Evolutionary conservation across 2,113 vertebrate species (phyloP).

Genomic region (Platysteira castanea): DNA sequence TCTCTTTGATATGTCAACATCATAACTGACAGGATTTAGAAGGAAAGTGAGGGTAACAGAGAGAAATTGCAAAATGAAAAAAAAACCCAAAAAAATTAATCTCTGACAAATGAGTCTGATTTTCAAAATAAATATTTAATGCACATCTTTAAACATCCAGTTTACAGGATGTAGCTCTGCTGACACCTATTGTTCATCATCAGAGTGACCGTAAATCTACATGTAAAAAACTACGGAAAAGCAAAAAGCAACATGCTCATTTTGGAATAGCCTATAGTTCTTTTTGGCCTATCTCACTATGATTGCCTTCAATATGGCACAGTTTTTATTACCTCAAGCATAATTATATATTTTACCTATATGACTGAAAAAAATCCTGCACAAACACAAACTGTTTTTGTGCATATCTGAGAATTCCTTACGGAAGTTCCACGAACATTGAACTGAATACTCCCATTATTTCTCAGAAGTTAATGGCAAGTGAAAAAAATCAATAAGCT

Average conservation of each 20-base stretch:
- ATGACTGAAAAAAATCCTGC: not conserved
- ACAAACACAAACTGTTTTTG: not conserved
- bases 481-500: not conserved
- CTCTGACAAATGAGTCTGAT: not conserved
- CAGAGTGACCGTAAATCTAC: not conserved
- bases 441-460: not conserved
- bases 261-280: not conserved
- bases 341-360: not conserved
- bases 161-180: constrained; percentile 46
- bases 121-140: not conserved
- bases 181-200: constrained; percentile 38
- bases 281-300: not conserved
- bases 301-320: not conserved
- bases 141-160: not conserved
- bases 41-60: not conserved
- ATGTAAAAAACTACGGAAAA: not conserved
- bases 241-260: not conserved
- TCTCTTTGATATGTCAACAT: not conserved
- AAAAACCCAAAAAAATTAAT: not conserved
- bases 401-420: not conserved
- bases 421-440: not conserved
- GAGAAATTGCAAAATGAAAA: not conserved
- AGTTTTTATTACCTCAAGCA: not conserved
- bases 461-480: not conserved
- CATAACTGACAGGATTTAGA: not conserved